phyloP scores from a whole-genome alignment of 1,140 invertebrate species.

The Scaptodrosophila lebanonensis region DNA sequence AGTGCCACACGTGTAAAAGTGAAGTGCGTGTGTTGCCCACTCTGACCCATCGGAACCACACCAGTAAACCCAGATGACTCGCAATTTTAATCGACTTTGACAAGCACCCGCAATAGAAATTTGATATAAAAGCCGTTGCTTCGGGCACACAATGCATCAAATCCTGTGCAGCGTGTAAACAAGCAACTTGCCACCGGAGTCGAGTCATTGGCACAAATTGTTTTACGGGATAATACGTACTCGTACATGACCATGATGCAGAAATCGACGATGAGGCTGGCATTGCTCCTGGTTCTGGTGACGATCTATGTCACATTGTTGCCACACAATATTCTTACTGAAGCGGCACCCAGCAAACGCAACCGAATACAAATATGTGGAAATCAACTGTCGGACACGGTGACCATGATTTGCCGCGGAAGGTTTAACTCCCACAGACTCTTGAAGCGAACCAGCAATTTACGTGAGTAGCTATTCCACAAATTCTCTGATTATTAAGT shows the following conservation, averaged over 20 bases:
- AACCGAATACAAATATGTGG: constrained; percentile 33
- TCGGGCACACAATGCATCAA: constrained; percentile 20
- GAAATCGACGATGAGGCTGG: constrained; percentile 1
- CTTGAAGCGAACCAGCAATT: constrained; percentile 29
- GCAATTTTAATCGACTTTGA: constrained; percentile 43
- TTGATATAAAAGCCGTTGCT: constrained; percentile 42
- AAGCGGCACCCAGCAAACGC: constrained; percentile 7
- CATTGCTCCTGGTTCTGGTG: constrained; percentile 19
- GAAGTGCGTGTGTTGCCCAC: constrained; percentile 10
- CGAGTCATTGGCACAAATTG: no score
- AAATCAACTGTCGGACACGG: background rate
- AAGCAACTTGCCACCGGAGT: constrained; percentile 1
- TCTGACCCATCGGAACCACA: constrained; percentile 45
- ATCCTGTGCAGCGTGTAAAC: constrained; percentile 20
- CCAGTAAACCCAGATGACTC: background rate
- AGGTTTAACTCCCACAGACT: constrained; percentile 5
- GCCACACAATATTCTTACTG: constrained; percentile 1
- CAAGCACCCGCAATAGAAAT: constrained; percentile 11
- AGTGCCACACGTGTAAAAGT: no score
- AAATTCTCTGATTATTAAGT: no score
- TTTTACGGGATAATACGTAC: no score
- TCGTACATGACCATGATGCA: no score
- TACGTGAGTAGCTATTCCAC: constrained; percentile 44
- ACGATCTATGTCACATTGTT: no score
- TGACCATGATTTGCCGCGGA: constrained; percentile 15